Evolutionary conservation across 1,140 invertebrate species (phyloP).

Genomic region (Helicorthomorpha holstii): DNA sequence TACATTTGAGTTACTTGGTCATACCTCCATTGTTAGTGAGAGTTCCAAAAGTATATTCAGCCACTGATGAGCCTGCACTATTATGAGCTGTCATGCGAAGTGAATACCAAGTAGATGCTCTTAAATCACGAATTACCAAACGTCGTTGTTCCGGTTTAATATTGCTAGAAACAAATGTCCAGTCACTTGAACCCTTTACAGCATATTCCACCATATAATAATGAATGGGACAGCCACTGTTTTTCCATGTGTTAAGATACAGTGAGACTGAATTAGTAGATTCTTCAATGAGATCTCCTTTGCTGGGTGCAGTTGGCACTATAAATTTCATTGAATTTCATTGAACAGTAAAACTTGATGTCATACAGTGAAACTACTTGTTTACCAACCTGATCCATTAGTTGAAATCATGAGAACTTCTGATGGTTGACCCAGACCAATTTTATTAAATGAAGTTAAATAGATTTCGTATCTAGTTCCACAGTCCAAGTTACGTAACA

Average conservation of each 20-base stretch:
- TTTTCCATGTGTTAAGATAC: constrained; percentile 24
- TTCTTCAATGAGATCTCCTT: constrained; percentile 11
- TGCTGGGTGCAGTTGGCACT: neutral
- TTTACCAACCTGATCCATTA: neutral
- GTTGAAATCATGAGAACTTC: neutral
- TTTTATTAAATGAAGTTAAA: constrained; percentile 72
- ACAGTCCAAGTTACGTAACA: constrained; percentile 47
- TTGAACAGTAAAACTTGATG: neutral
- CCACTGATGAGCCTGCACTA: constrained; percentile 72
- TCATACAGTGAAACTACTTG: neutral
- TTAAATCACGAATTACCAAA: constrained; percentile 35
- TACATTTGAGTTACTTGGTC: too few relatives aligned
- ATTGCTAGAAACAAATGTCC: constrained; percentile 15
- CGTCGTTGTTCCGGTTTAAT: constrained; percentile 11
- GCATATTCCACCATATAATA: constrained; percentile 26
- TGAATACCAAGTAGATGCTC: constrained; percentile 68
- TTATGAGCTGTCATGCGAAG: constrained; percentile 74
- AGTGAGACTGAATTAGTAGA: constrained; percentile 27
- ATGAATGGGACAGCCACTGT: constrained; percentile 25
- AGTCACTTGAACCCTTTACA: constrained; percentile 16
- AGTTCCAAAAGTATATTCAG: constrained; percentile 59
- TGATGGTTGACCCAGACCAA: constrained; percentile 30
- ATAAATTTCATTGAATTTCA: neutral
- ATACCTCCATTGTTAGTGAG: constrained; percentile 35
- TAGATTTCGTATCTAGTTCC: constrained; percentile 72